These are phyloP conservation scores for Sebastiscus albofasciatus DNA, from an alignment of 2,797 vertebrate genomes.

Conservation along the genomic window DNA sequence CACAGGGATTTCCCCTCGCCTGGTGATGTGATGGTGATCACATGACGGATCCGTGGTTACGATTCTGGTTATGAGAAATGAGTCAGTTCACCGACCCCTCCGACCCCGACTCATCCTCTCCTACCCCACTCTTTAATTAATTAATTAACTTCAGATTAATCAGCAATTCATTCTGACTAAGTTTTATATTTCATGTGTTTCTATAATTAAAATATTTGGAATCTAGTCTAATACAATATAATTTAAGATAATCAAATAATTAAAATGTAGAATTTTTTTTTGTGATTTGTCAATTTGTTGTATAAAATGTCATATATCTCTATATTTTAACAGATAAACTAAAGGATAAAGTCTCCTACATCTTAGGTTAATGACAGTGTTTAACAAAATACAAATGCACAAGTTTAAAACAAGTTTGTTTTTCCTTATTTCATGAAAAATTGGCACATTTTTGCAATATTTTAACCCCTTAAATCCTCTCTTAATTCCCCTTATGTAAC, in stretches of 20 bases:
- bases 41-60: neutral
- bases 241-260: neutral
- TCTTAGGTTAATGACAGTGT: neutral
- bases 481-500: neutral
- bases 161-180: too few species aligned
- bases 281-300: neutral
- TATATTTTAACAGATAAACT: neutral
- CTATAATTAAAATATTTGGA: neutral
- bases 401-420: neutral
- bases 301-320: neutral
- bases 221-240: neutral
- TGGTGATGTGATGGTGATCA: slow-evolving; percentile 3
- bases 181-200: too few species aligned
- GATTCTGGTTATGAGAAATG: neutral
- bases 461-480: too few species aligned
- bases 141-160: neutral
- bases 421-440: neutral
- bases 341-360: neutral
- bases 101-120: neutral
- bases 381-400: neutral
- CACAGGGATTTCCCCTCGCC: slow-evolving; percentile 40
- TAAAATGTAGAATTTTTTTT: neutral
- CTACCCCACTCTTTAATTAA: neutral
- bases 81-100: neutral
- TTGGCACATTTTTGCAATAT: neutral